Evolutionary conservation across 2,113 vertebrate genomes (phyloP), one percentile per base, ranked within the genome.

Genomic region (Tor tambroides): DNA sequence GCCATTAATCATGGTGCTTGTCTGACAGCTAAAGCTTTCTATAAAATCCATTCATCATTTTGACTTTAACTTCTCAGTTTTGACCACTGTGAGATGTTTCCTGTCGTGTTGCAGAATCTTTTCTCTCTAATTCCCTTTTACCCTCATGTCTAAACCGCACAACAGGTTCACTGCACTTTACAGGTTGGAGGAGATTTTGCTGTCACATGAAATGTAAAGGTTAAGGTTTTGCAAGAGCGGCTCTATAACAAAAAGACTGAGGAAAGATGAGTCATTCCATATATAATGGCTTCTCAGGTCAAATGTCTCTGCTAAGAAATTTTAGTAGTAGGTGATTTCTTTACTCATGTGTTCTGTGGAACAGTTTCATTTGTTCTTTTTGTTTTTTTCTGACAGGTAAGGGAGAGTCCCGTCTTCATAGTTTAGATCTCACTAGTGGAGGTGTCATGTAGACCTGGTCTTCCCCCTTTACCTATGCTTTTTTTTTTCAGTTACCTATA

Each of bases 241-340:
- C 35, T 80, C 23, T 63, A 15, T 26, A 41, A 41, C 7, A 46
- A 75, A 80, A 65, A 46, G 49, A 46, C 54, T 80, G 54, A 74
- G 74, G 71, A 71, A 21, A 30, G 56, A 51, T 89, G 88, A 89
- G 86, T 89, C 88, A 89, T 67, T 49, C 26, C 32, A 54, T 32
- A 51, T 79, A 63, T 19, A 85, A 46, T 77, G 8, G 23, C 56
- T 65, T 89, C 41, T 15, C 51, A 63, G 54, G 54, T 83, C 26
- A 54, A 41, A 75, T 3, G 26, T 80, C 35, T 77, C 59, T n/a
- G 63, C 41, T 54, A 54, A 79, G 72, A 21, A 43, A 51, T 65
- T 61, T 78, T 32, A 81, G 41, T 32, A 30, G 30, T 38, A 38
- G 30, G 59, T 61, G 54, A 46, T 75, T 83, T 84, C 67, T 80